These are phyloP conservation scores for Drosophila mettleri DNA, from an alignment of 2,888 invertebrate genomes.

Conservation along the genomic window DNA sequence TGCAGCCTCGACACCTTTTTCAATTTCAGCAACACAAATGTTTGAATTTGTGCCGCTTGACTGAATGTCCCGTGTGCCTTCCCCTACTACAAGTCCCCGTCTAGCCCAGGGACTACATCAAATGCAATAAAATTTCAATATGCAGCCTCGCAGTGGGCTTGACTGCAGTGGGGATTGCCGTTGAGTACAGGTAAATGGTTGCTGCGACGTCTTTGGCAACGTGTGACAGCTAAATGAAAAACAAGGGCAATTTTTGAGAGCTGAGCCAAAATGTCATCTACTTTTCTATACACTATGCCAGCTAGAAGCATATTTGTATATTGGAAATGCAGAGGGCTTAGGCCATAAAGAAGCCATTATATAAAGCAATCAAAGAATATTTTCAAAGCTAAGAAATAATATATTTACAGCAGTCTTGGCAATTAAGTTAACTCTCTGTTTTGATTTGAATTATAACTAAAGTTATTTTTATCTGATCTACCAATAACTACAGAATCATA, in stretches of 20 bases:
- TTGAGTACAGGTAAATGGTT: conserved; percentile 46
- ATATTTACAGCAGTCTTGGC: background rate
- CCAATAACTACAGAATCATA: too few relatives aligned
- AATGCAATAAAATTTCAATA: conserved; percentile 74
- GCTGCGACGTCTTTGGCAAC: conserved; percentile 25
- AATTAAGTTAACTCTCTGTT: too few relatives aligned
- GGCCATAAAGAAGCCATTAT: too few relatives aligned
- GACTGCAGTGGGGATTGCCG: background rate
- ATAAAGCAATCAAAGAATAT: background rate
- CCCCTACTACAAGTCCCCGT: background rate
- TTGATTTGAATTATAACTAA: too few relatives aligned
- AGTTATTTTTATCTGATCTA: background rate
- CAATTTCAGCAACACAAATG: conserved; percentile 78
- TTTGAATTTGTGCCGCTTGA: conserved; percentile 68
- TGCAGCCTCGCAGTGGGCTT: conserved; percentile 48
- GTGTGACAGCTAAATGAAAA: conserved; percentile 71
- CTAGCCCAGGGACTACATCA: conserved; percentile 8
- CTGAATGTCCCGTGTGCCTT: conserved; percentile 38
- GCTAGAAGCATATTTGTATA: background rate
- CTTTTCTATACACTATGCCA: conserved; percentile 14
- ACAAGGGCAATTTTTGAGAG: conserved; percentile 61
- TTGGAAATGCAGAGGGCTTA: too few relatives aligned
- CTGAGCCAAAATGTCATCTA: conserved; percentile 28
- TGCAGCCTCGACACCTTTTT: conserved; percentile 77
- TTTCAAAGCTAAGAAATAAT: background rate